Conservation (phyloP, 1,140 invertebrate species). For the Bombus confusus region DNA sequence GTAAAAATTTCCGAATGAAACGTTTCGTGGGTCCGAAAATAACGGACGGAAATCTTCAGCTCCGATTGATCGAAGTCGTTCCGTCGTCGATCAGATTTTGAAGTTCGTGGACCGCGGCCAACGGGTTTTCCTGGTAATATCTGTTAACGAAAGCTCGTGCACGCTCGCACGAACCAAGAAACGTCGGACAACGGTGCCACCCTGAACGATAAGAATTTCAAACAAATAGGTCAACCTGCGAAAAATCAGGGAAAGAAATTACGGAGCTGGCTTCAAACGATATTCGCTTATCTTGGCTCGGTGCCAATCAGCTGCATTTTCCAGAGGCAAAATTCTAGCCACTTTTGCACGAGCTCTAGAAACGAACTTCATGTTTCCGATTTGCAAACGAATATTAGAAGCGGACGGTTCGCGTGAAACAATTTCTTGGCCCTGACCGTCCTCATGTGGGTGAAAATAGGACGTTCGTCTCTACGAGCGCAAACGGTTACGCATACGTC, state of each 20-base stretch:
- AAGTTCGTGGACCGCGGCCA: slow-evolving; percentile 53
- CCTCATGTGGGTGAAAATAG: slow-evolving; percentile 39
- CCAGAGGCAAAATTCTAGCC: not conserved
- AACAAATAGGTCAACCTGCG: not conserved
- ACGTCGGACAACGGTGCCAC: not conserved
- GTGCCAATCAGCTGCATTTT: slow-evolving; percentile 2
- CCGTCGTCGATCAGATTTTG: slow-evolving; percentile 27
- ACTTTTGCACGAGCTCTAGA: not conserved
- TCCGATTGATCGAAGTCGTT: not conserved
- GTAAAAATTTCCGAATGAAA: not conserved
- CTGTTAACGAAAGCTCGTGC: not conserved
- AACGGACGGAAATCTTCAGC: not conserved
- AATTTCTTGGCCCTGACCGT: slow-evolving; percentile 52
- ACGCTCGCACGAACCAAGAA: not conserved
- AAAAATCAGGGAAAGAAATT: not conserved
- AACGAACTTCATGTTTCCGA: not conserved
- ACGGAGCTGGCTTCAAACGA: not conserved
- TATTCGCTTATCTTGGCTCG: not conserved
- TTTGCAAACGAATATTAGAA: too few species aligned
- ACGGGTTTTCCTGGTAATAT: not conserved
- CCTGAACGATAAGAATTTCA: not conserved
- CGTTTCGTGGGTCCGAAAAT: not conserved
- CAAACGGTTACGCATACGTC: slow-evolving; percentile 14
- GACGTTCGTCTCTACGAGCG: slow-evolving; percentile 25
- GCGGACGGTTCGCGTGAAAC: not conserved